Base-by-base conservation (phyloP, 1,140 invertebrate genomes). In the Neelides sp. region DNA sequence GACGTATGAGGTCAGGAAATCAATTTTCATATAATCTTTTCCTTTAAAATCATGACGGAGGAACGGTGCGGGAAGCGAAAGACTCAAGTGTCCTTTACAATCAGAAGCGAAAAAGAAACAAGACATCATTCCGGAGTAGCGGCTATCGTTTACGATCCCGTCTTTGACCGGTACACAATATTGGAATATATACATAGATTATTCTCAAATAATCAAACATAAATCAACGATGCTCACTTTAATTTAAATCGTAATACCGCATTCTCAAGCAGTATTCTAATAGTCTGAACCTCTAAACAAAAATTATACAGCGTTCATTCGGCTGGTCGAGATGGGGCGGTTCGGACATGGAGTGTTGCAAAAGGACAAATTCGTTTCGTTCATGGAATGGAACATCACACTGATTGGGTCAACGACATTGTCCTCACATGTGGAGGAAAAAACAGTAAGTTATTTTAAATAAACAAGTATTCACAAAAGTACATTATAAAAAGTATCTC, bases 391-490 rank as follows among this genome's bases (percentile, higher is more conserved):
- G 86, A 91, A 65, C 94, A 98, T 71, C 95, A 98, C 65, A 98
- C 93, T 15, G 95, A 99, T 69, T 99, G 95, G 95, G 92, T 98
- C 12, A 98, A 98, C 71, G 95, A 98, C 71, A 94, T 98, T 67
- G 85, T 98, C 8, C 73, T 98, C 1, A 98, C 94, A 66, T 96
- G 93, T 71, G 84, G 85, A 59, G 93, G 93, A 26, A 84, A 89
- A 70, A 93, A 96, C 71, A 77, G 88, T 91, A 65, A 73, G 68
- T 68, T 13, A 26, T 32, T 57, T 56, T 5, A 30, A 40, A 24
- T 27, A 17, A 23, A 27, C 24, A 28, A 32, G 17, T 40, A 3
- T 39, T 28, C 39, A 40, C 22, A 24, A 10, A 22, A 36, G 3
- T 4, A 36, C 8, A 27, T 20, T 34, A 34, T n/a, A 34, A 10